Percentiles rank a stretch among this genome's conserved stretches.
These are phyloP conservation scores for Forbesichthys agassizii DNA, from an alignment of 2,113 vertebrate species.

Conservation along the genomic window DNA sequence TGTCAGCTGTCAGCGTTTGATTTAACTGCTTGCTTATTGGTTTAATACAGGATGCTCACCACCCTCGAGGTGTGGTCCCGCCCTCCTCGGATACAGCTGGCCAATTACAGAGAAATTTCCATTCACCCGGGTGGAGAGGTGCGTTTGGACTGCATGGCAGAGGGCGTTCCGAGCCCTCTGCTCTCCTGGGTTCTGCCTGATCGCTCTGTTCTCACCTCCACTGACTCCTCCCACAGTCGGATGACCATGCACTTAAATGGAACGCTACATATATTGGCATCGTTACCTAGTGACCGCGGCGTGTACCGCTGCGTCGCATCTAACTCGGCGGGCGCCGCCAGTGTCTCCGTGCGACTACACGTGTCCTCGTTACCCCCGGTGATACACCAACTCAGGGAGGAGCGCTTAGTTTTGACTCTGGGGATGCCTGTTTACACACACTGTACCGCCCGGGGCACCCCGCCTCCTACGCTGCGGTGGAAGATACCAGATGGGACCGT, in stretches of 20 bases:
- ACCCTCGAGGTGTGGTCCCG: constrained; percentile 80
- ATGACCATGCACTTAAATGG: constrained; percentile 82
- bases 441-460: constrained; percentile 86
- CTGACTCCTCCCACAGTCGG: constrained; percentile 57
- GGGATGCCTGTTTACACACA: constrained; percentile 82
- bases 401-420: constrained; percentile 78
- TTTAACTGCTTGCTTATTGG: background rate
- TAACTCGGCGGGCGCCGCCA: constrained; percentile 87
- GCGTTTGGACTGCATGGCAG: constrained; percentile 84
- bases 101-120: constrained; percentile 79
- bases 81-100: constrained; percentile 80
- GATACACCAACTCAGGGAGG: constrained; percentile 81
- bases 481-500: constrained; percentile 81
- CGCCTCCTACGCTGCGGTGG: constrained; percentile 85
- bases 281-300: constrained; percentile 80
- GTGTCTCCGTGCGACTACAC: constrained; percentile 85
- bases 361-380: constrained; percentile 86
- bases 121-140: constrained; percentile 86
- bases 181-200: constrained; percentile 92
- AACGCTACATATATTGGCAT: constrained; percentile 79
- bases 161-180: constrained; percentile 82
- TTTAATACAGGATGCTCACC: constrained; percentile 71
- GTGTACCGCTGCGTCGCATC: constrained; percentile 89
- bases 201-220: constrained; percentile 69
- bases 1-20: no score